Evolutionary conservation across 1,140 invertebrate species (phyloP).

Genomic region (Drosophila orena): DNA sequence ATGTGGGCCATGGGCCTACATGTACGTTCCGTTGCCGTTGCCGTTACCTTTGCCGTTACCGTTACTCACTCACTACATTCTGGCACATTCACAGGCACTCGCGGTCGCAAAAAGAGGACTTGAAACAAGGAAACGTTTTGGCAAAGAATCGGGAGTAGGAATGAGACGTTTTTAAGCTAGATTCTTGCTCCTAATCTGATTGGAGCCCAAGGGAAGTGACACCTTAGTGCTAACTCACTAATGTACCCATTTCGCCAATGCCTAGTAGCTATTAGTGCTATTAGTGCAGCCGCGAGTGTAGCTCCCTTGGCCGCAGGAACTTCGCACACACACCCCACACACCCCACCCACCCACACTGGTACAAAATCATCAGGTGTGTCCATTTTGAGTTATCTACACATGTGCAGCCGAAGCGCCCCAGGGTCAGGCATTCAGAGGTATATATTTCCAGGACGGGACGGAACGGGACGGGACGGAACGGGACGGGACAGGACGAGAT

Average conservation of each 20-base stretch:
- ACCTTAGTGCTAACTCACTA: no score
- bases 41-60: neutral
- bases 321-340: conserved; percentile 2
- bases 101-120: neutral
- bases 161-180: no score
- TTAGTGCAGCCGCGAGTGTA: neutral
- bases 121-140: neutral
- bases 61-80: neutral
- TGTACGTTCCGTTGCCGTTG: neutral
- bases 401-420: conserved; percentile 16
- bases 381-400: conserved; percentile 40
- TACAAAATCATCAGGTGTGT: conserved; percentile 48
- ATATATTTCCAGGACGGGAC: neutral
- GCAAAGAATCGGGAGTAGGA: no score
- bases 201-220: no score
- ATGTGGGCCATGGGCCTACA: conserved; percentile 24
- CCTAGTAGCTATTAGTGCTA: conserved; percentile 3
- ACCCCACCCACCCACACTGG: neutral
- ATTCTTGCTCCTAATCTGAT: no score
- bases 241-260: neutral
- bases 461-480: neutral
- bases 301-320: conserved; percentile 12
- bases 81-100: neutral
- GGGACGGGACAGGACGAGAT: neutral
- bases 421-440: conserved; percentile 11